Conservation (phyloP, 2,797 vertebrate species). For the Denticeps clupeoides region DNA sequence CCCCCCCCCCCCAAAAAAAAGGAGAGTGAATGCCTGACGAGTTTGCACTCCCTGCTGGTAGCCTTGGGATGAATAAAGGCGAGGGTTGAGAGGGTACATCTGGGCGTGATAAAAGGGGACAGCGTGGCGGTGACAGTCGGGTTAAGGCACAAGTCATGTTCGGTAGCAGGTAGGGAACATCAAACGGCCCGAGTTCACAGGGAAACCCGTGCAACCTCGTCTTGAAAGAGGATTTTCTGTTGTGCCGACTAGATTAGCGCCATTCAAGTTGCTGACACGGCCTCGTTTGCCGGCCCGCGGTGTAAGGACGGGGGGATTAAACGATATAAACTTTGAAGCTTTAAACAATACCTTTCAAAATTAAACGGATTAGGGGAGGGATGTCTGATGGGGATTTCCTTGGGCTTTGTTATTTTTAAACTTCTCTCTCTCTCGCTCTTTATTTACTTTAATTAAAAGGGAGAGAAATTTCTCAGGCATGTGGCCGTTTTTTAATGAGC, state of each 20-base stretch:
- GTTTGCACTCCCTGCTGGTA: slow-evolving; percentile 41
- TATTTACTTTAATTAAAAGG: slow-evolving; percentile 10
- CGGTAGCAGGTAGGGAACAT: slow-evolving; percentile 69
- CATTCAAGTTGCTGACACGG: slow-evolving; percentile 60
- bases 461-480: slow-evolving; percentile 55
- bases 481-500: slow-evolving; percentile 60
- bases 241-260: slow-evolving; percentile 65
- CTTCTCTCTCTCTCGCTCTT: slow-evolving; percentile 42
- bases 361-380: slow-evolving; percentile 66
- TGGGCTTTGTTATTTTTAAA: slow-evolving; percentile 66
- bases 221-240: slow-evolving; percentile 66
- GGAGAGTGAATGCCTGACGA: slow-evolving; percentile 32
- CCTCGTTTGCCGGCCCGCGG: slow-evolving; percentile 62
- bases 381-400: slow-evolving; percentile 67
- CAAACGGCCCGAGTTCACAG: slow-evolving; percentile 66
- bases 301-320: slow-evolving; percentile 62
- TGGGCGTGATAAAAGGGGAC: slow-evolving; percentile 69
- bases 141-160: slow-evolving; percentile 70
- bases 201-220: slow-evolving; percentile 55
- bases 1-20: slow-evolving; percentile 22
- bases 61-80: slow-evolving; percentile 50
- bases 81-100: slow-evolving; percentile 50
- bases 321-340: slow-evolving; percentile 71
- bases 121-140: slow-evolving; percentile 66
- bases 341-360: slow-evolving; percentile 73